phyloP scores from a whole-genome alignment of 1,140 invertebrate genomes.

The Drosophila persimilis region DNA sequence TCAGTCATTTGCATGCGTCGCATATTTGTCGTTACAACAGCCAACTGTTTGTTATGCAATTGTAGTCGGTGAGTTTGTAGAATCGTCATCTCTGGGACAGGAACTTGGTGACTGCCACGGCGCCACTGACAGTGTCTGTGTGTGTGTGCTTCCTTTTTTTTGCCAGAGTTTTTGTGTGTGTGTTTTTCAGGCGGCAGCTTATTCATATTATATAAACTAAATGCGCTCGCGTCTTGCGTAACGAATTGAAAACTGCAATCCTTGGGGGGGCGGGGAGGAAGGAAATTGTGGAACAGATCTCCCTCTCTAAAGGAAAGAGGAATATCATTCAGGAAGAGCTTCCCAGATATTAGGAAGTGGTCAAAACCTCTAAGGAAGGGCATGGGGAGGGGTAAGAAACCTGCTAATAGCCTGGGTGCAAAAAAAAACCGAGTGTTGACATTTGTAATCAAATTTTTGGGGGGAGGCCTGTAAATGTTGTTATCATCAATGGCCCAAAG shows the following conservation, averaged over 20 bases:
- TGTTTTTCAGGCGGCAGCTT: constrained; percentile 55
- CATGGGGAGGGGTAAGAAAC: neutral
- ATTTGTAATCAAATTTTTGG: constrained; percentile 71
- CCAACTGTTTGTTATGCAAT: constrained; percentile 81
- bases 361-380: no score
- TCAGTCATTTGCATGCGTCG: constrained; percentile 81
- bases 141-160: constrained; percentile 11
- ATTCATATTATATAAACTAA: constrained; percentile 77
- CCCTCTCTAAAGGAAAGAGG: no score
- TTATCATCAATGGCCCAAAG: constrained; percentile 55
- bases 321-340: no score
- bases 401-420: constrained; percentile 15
- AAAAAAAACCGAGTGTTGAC: constrained; percentile 49
- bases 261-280: neutral
- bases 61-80: constrained; percentile 70
- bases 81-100: constrained; percentile 37
- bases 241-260: constrained; percentile 75
- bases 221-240: constrained; percentile 70
- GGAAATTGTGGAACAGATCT: no score
- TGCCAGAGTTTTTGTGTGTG: neutral
- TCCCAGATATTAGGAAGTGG: no score
- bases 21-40: constrained; percentile 81
- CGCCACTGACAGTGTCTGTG: neutral
- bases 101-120: neutral
- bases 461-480: constrained; percentile 44